Evolutionary conservation across 2,888 invertebrate genomes (phyloP), one percentile per base, ranked within the genome.

Genomic region (Andricus curvator): DNA sequence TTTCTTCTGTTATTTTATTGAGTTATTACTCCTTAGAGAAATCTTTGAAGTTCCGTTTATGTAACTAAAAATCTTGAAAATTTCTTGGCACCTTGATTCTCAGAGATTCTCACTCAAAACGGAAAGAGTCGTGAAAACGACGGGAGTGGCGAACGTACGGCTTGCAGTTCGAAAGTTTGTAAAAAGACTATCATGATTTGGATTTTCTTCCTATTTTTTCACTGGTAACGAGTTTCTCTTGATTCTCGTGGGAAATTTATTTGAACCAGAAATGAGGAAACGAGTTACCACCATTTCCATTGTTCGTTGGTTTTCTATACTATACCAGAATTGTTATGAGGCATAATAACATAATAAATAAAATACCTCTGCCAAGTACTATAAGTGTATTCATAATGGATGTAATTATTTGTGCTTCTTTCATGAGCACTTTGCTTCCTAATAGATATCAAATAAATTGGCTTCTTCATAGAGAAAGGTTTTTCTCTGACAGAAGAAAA

Each of bases 211-310:
- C 60, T 74, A 37, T 78, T 81, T 80, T 68, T 78, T 79, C 29
- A 67, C 64, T 29, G 20, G 44, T 78, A 81, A 81, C 83, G 80
- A 81, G 81, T 78, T 81, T 78, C 81, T 74, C 37, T 74, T 68
- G 6, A 56, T 70, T 81, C 79, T 78, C 81, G 51, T 76, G 79
- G 83, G 81, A 80, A 82, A 82, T 82, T 77, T 78, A 82, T 79
- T 82, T 74, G 37, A 80, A 33, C 51, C 80, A 74, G 56, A 81
- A 62, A 56, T 74, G 56, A n/a, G 33, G 56, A 74, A 74, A 56
- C 33, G 29, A 56, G 74, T 70, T 51, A 68, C 44, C 15, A 15
- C 62, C 5, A 48, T 48, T 56, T 70, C n/a, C 13, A 48, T 29
- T 51, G n/a, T 66, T 78, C 65, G 22, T 33, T 66, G 66, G 33